Evolutionary conservation across 2,797 vertebrate species (phyloP), one percentile per base, ranked within the genome.

Genomic region (Sarcoramphus papa): DNA sequence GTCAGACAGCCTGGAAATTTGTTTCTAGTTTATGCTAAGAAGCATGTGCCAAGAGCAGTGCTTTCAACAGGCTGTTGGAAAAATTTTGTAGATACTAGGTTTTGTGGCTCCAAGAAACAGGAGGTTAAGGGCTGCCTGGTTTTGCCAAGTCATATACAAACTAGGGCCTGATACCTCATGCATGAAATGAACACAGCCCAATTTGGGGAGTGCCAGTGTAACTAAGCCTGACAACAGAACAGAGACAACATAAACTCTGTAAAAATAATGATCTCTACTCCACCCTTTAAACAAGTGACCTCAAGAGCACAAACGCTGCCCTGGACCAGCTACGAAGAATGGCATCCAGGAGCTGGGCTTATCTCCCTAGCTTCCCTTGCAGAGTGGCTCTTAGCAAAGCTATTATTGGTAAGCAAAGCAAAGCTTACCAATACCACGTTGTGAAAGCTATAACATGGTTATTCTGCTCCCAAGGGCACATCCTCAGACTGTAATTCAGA

Each of bases 91-190:
- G 80, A 35, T 85, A 57, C 3, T 78, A 37, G 43, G 62, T 75
- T 62, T 62, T n/a, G 77, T 7, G 37, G 56, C 51, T 92, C 50
- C 59, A 79, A 82, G 77, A 63, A 85, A 77, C 6, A 19, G 30
- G 50, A 93, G 40, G 17, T 89, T 90, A 57, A 79, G 60, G 11
- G 37, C 80, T 87, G 88, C 37, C n/a, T 76, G 51, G 35, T 53
- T 93, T 89, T 95, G 88, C 80, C 88, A 94, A 96, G 80, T 92
- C 78, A 67, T 60, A 24, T 35, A 89, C 80, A 95, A 90, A 91
- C 41, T 50, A 74, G n/a, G 70, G 54, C 76, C 72, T 83, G 43
- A 90, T 82, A 73, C 40, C 43, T 75, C 77, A 60, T 14, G 84
- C 70, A 20, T 25, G 2, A 90, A 88, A 76, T 2, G 10, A 93